phyloP scores from a whole-genome alignment of 2,113 vertebrate species.

The Enhydra lutris region DNA sequence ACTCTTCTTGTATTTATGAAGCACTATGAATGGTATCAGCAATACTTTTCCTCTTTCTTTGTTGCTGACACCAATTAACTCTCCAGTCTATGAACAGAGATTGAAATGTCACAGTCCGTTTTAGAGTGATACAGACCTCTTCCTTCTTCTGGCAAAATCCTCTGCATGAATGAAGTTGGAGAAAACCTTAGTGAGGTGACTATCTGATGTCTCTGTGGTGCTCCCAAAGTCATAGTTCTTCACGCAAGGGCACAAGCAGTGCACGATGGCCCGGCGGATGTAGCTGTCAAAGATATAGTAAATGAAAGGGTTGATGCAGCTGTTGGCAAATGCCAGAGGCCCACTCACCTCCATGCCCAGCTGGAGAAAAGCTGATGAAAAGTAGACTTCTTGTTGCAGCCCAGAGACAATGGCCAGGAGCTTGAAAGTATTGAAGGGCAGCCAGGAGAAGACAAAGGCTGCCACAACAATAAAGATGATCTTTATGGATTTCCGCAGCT shows the following conservation, averaged over 20 bases:
- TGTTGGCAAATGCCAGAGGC: slow-evolving; percentile 85
- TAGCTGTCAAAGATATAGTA: slow-evolving; percentile 83
- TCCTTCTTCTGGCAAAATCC: slow-evolving; percentile 71
- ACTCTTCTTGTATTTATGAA: slow-evolving; percentile 19
- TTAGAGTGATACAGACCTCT: slow-evolving; percentile 79
- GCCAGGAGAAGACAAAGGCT: slow-evolving; percentile 85
- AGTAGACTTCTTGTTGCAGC: slow-evolving; percentile 39
- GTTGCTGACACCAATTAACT: neutral
- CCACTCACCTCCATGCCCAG: slow-evolving; percentile 80
- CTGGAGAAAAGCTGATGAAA: slow-evolving; percentile 36
- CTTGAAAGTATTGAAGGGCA: slow-evolving; percentile 85
- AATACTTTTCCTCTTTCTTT: slow-evolving; percentile 6
- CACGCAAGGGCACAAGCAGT: slow-evolving; percentile 72
- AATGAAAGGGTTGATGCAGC: slow-evolving; percentile 85
- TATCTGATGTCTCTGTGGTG: slow-evolving; percentile 77
- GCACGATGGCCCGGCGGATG: slow-evolving; percentile 75
- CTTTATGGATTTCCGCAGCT: slow-evolving; percentile 85
- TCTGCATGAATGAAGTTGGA: slow-evolving; percentile 70
- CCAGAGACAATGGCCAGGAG: slow-evolving; percentile 73
- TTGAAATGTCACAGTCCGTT: neutral
- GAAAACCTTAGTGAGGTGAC: slow-evolving; percentile 74
- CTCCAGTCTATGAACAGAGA: neutral
- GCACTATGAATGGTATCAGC: neutral
- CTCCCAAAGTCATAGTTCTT: slow-evolving; percentile 64
- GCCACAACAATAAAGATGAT: slow-evolving; percentile 79